Evolutionary conservation across 2,888 invertebrate genomes (phyloP).

Genomic region (Deilephila porcellus): DNA sequence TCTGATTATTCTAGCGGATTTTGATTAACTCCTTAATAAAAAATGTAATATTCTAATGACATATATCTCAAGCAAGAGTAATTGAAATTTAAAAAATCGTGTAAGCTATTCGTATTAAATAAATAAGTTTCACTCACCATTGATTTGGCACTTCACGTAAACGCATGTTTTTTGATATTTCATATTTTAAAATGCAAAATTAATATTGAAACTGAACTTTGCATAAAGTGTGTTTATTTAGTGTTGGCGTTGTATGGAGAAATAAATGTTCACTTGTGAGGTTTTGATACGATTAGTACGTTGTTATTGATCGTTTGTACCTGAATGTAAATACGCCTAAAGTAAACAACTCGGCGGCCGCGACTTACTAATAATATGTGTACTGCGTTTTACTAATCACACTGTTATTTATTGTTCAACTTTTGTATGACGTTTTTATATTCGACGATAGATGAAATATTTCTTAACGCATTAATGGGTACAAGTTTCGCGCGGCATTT

Average conservation of each 20-base stretch:
- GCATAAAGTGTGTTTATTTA: neutral
- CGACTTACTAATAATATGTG: neutral
- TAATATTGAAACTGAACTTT: neutral
- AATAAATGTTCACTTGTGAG: neutral
- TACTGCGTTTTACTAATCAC: slow-evolving; percentile 16
- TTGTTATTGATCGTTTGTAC: neutral
- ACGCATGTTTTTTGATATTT: neutral
- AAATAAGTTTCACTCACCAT: slow-evolving; percentile 4
- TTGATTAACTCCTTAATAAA: no score
- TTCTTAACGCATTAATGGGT: neutral
- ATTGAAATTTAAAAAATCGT: no score
- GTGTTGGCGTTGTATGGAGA: neutral
- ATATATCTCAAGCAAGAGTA: neutral
- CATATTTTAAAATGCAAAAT: neutral
- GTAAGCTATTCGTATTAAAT: neutral
- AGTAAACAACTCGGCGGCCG: slow-evolving; percentile 3
- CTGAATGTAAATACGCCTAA: slow-evolving; percentile 22
- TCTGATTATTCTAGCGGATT: neutral
- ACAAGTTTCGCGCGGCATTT: neutral
- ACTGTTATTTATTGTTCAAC: slow-evolving; percentile 1
- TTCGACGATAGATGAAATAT: neutral
- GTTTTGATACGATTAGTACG: neutral
- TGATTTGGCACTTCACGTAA: neutral
- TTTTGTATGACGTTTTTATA: neutral
- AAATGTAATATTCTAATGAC: no score